Base-by-base conservation (phyloP, 2,113 vertebrate species). In the Prunella fulvescens region DNA sequence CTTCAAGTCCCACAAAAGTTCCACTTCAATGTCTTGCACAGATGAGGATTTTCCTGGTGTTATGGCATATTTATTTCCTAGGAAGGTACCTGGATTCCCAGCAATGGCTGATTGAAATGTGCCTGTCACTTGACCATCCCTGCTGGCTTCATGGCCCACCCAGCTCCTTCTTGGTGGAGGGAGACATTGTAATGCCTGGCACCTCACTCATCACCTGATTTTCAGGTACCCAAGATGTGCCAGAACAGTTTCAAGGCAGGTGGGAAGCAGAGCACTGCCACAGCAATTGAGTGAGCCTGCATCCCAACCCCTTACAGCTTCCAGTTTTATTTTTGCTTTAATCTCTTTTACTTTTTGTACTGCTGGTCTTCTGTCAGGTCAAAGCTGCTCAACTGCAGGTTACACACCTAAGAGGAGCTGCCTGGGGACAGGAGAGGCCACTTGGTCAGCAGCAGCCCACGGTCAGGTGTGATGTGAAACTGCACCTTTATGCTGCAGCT, bases 161-260 rank as follows among this genome's bases (percentile, higher is more conserved):
- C 76, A 40, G 2, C 35, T 86, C 18, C 51, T 51, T 82, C 37
- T 72, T 40, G n/a, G 5, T 19, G 7, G 48, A 71, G 39, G 8
- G n/a, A 85, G 51, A 81, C 40, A 51, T 51, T 0, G 1, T 9
- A 54, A 35, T 2, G 0, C n/a, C 11, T 24, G 25, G 25, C 37
- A 54, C 4, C 12, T 71, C 35, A 3, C 26, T 70, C 47, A 20
- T 40, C 60, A 22, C 8, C 60, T 23, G 33, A 23, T 19, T 18
- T 58, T 25, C 51, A 66, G 25, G 39, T 29, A 66, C 33, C 45
- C 64, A 33, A 4, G 14, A 45, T 12, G 39, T 42, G 33, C 25
- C 51, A 35, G 47, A 73, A 78, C 6, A 61, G 7, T 61, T 76
- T 66, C 19, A 50, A 31, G 14, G 50, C 31, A 19, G 14, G 31